Base-by-base conservation (phyloP, 2,113 vertebrate species). In the Oreochromis niloticus region DNA sequence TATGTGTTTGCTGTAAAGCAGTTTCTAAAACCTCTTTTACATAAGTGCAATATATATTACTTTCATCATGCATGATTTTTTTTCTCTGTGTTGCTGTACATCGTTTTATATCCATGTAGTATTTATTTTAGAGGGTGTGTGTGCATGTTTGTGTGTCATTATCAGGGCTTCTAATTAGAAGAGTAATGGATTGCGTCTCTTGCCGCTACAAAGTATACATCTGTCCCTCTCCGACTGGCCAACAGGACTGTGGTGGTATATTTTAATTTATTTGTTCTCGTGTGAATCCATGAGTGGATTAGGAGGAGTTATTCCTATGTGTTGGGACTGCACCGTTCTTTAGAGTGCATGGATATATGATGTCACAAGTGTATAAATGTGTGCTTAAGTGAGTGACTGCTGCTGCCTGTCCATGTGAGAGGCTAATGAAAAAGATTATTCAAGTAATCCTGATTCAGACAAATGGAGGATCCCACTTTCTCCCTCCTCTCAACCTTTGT, bases 131-230 rank as follows among this genome's bases (percentile, higher is more conserved):
- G 30, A 75, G 68, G 14, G 24, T 85, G 75, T 71, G 81, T 63
- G 9, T 85, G 11, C 24, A 30, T 81, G 71, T 81, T 43, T 81
- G 22, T 63, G 14, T 90, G 12, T 87, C 48, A 7, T 75, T 87
- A 85, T 80, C 82, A 96, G 95, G 96, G 27, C 79, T 95, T 85
- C 85, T 97, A n/a, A 89, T 90, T 80, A 94, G 95, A 89, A 93
- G 91, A 87, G 93, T 96, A 50, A 93, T 96, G 89, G 93, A 96
- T 59, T 97, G 96, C 80, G 6, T 83, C 36, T 84, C 95, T 24
- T 97, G 96, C 66, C 88, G 61, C 7, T 94, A 94, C 86, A 93
- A 88, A 80, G 83, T 84, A 8, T 86, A 92, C 87, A 88, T 59
- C 71, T 97, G 96, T 80, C 85, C 78, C 5, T 93, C 95, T 71